phyloP scores from a whole-genome alignment of 2,113 vertebrate genomes.

The Anolis sagrei region DNA sequence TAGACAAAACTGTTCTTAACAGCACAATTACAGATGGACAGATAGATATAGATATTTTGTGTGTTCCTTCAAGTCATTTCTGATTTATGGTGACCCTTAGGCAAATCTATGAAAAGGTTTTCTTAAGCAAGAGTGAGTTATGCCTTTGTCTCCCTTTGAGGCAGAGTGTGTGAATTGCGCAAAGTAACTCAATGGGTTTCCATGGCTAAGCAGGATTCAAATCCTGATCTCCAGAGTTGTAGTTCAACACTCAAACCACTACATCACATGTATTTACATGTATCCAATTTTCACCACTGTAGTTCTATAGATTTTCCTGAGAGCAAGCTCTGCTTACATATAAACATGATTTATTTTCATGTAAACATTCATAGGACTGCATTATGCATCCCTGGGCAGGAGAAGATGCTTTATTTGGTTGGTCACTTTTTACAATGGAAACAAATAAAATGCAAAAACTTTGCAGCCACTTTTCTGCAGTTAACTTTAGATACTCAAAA shows the following conservation, averaged over 20 bases:
- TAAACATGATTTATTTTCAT: background rate
- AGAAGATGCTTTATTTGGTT: background rate
- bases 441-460: rapidly evolving
- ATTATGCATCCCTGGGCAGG: background rate
- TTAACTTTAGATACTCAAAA: background rate
- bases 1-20: background rate
- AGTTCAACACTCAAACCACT: too few species aligned
- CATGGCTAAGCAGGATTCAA: too few species aligned
- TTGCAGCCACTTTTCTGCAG: background rate
- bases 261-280: background rate
- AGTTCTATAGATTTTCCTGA: background rate
- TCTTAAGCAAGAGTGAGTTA: too few species aligned
- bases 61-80: too few species aligned
- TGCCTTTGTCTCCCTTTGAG: too few species aligned
- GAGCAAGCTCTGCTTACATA: background rate
- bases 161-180: too few species aligned
- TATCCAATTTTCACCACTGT: background rate
- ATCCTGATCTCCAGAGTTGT: too few species aligned
- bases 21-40: background rate
- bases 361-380: background rate
- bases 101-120: too few species aligned
- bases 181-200: too few species aligned
- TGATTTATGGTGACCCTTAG: too few species aligned
- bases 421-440: background rate
- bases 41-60: too few species aligned